phyloP scores from a whole-genome alignment of 2,113 vertebrate species.

The Astatotilapia flaviijosephi region DNA sequence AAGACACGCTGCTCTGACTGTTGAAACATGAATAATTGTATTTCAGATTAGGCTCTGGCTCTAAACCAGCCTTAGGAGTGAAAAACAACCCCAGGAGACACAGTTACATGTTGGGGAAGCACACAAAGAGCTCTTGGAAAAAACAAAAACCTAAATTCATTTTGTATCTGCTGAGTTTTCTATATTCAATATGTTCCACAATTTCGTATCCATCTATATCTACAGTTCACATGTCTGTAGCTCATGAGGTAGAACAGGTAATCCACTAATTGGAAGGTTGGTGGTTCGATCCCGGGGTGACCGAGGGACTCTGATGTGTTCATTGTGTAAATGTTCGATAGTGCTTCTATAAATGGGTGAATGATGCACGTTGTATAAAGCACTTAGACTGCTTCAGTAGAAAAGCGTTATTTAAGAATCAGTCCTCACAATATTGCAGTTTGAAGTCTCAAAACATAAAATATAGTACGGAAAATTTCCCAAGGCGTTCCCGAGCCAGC shows the following conservation, averaged over 20 bases:
- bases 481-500: not conserved
- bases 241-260: not conserved
- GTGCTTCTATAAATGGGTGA: not conserved
- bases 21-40: not conserved
- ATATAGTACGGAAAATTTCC: not conserved
- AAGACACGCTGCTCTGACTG: not conserved
- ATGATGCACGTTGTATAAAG: not conserved
- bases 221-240: not conserved
- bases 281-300: not conserved
- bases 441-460: not conserved
- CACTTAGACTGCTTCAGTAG: not conserved
- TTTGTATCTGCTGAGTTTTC: not conserved
- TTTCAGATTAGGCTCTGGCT: not conserved
- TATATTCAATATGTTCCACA: not conserved
- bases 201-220: not conserved
- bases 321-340: not conserved
- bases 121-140: not conserved
- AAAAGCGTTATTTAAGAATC: fast-evolving
- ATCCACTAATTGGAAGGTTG: not conserved
- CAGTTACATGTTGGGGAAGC: not conserved
- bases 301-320: fast-evolving
- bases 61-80: not conserved
- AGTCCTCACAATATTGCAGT: not conserved
- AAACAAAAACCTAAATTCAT: not conserved
- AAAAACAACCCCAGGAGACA: not conserved